Evolutionary conservation across 2,888 invertebrate genomes (phyloP).

Genomic region (Crematogaster levior): DNA sequence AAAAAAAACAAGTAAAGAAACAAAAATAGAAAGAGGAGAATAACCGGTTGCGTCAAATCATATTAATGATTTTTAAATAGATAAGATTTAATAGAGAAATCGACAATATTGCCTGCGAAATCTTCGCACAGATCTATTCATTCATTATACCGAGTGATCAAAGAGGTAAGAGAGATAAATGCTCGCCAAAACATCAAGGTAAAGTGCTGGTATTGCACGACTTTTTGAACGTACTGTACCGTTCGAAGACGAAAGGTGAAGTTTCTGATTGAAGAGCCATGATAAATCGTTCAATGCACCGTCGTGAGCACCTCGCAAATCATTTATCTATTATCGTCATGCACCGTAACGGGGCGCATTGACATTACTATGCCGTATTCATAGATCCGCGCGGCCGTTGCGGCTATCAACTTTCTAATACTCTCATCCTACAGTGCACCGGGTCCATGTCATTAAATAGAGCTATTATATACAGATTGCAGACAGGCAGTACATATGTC

Average conservation of each 20-base stretch:
- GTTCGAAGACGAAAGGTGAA: slow-evolving; percentile 19
- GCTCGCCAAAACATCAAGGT: not conserved
- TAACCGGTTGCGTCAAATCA: not conserved
- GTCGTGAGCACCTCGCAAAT: slow-evolving; percentile 18
- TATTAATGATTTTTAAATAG: not conserved
- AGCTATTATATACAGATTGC: slow-evolving; percentile 28
- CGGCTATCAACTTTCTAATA: slow-evolving; percentile 53
- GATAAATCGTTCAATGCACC: slow-evolving; percentile 38
- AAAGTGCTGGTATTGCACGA: not conserved
- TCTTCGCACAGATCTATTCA: not conserved
- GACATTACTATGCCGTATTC: slow-evolving; percentile 52
- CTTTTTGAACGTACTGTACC: not conserved
- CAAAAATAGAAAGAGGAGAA: not conserved
- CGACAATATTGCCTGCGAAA: not conserved
- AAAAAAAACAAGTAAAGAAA: not conserved
- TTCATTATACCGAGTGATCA: not conserved
- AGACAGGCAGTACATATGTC: not conserved
- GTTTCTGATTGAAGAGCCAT: slow-evolving; percentile 10
- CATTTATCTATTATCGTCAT: slow-evolving; percentile 42
- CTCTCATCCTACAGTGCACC: slow-evolving; percentile 36
- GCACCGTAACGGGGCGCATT: slow-evolving; percentile 26
- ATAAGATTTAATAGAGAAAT: too few relatives aligned
- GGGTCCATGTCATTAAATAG: slow-evolving; percentile 41
- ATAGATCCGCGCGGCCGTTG: slow-evolving; percentile 23
- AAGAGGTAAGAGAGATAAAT: not conserved